Evolutionary conservation across 2,113 vertebrate species (phyloP).

Genomic region (Diadophis punctatus): DNA sequence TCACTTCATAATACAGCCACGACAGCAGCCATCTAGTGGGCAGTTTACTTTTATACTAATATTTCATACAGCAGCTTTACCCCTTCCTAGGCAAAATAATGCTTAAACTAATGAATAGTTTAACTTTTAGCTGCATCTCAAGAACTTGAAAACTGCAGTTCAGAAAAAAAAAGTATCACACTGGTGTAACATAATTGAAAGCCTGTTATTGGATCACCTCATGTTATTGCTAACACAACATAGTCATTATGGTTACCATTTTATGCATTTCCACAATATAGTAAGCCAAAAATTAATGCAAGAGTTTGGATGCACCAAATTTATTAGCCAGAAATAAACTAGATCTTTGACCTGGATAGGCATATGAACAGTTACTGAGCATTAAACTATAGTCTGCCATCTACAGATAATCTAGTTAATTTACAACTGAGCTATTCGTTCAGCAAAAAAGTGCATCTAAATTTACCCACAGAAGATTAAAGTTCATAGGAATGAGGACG

Average conservation of each 20-base stretch:
- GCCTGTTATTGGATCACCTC: not conserved
- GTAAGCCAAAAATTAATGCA: not conserved
- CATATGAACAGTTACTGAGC: not conserved
- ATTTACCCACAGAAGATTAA: not conserved
- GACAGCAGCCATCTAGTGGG: not conserved
- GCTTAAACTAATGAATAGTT: not conserved
- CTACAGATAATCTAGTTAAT: not conserved
- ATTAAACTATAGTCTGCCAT: not conserved
- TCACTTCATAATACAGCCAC: not conserved
- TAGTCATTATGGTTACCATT: not conserved
- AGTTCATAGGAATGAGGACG: not conserved
- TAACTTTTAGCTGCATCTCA: not conserved
- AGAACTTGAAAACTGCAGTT: not conserved
- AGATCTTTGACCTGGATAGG: not conserved
- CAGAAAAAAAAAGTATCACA: not conserved
- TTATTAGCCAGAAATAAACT: not conserved
- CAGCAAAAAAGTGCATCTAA: not conserved
- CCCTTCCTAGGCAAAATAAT: not conserved
- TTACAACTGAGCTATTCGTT: too few species aligned
- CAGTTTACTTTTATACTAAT: not conserved
- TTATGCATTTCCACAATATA: not conserved
- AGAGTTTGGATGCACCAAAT: not conserved
- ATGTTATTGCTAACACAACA: not conserved
- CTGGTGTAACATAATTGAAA: not conserved
- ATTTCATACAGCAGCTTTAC: not conserved